Percentiles rank a stretch among this genome's conserved stretches.
phyloP scores from a whole-genome alignment of 2,113 vertebrate genomes.

The Paradoxurus hermaphroditus region DNA sequence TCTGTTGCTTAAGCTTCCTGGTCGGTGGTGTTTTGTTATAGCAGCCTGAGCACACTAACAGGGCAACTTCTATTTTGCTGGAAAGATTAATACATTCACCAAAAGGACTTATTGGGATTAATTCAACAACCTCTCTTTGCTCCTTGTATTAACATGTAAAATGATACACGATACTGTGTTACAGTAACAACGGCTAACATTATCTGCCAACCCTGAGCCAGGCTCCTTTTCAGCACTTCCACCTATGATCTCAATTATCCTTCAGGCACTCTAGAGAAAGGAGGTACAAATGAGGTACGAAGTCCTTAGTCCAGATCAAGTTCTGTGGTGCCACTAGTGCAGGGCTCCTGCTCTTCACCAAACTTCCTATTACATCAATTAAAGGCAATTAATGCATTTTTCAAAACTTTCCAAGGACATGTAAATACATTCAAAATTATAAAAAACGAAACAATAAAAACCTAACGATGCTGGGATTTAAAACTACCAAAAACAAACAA shows the following conservation, averaged over 20 bases:
- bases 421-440: not conserved
- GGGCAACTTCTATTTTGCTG: not conserved
- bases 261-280: not conserved
- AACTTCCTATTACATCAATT: not conserved
- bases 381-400: not conserved
- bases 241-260: not conserved
- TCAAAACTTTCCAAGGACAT: not conserved
- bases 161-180: not conserved
- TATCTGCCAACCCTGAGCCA: not conserved
- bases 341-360: not conserved
- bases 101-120: not conserved
- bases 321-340: rapidly evolving
- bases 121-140: not conserved
- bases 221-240: not conserved
- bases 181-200: not conserved
- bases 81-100: not conserved
- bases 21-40: not conserved
- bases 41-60: not conserved
- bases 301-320: not conserved
- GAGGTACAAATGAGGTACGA: not conserved
- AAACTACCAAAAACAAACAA: not conserved
- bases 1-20: not conserved
- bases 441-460: not conserved
- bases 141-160: not conserved
- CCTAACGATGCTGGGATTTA: not conserved